phyloP scores from a whole-genome alignment of 1,140 invertebrate genomes.

The Portunus trituberculatus region DNA sequence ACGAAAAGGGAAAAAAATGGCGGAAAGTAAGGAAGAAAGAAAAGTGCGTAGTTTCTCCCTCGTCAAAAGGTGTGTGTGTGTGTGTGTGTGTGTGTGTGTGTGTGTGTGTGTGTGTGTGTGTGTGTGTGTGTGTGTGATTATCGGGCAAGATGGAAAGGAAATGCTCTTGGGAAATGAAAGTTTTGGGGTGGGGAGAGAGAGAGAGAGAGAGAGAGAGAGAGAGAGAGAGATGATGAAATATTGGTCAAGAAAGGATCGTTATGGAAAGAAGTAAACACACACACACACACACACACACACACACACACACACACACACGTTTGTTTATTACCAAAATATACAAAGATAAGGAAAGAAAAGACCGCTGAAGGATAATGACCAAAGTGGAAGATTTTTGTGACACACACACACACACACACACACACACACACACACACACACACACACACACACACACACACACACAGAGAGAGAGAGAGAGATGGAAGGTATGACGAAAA shows the following conservation, averaged over 20 bases:
- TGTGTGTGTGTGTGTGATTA: too few relatives aligned
- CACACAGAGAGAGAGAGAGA: constrained; percentile 31
- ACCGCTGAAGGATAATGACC: neutral
- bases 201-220: constrained; percentile 25
- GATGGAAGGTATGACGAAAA: neutral
- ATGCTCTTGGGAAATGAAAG: neutral
- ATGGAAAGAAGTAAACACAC: neutral
- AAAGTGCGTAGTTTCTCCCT: neutral
- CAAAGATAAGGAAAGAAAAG: neutral
- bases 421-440: neutral
- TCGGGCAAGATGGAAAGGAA: neutral
- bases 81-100: too few relatives aligned
- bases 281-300: neutral
- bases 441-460: neutral
- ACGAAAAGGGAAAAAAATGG: neutral
- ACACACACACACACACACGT: neutral
- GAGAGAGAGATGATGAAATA: neutral
- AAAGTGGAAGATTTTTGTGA: neutral
- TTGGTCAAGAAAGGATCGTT: neutral
- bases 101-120: too few relatives aligned
- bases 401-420: neutral
- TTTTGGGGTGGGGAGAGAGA: neutral
- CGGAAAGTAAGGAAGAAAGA: neutral
- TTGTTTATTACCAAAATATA: too few relatives aligned
- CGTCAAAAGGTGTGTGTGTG: too few relatives aligned